Evolutionary conservation across 2,888 invertebrate genomes (phyloP), one percentile per base, ranked within the genome.

Genomic region (Sarcophaga caerulescens): DNA sequence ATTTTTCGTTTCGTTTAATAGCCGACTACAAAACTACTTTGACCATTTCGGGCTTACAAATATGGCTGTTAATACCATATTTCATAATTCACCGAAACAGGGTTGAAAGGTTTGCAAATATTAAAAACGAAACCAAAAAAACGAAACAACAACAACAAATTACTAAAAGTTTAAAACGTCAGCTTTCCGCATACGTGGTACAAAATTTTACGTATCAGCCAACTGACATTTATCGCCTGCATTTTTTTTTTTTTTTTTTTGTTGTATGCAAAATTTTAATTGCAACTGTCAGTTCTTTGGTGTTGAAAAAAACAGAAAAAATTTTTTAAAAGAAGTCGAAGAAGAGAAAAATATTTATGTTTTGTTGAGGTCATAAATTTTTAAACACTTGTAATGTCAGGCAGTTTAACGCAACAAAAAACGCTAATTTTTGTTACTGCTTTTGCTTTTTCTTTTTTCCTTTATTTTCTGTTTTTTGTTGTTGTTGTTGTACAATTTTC

Each of bases 361-460:
- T 75, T 79, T 70, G 79, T 75, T 84, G 75, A 19, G 84, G 70
- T 81, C 85, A 87, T 88, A 88, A 89, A 89, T 89, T 87, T 88
- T 88, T 87, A 87, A 88, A 88, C 89, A 89, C 88, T 89, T 89
- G 88, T 88, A 88, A 88, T 88, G 88, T 88, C 84, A 88, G 88
- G 77, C 87, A 87, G 86, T 78, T 87, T 84, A 87, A 71, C 63
- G 17, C 60, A 84, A 80, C 85, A 84, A 82, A 87, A 78, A 73
- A 57, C 63, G 2, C 35, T 8, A 35, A 35, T 35, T 35, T 35
- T 35, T 35, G 35, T 35, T 35, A 35, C 35, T 35, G 35, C 35
- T 35, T 35, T 35, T 8, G 35, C 35, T 35, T 35, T 35, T 35
- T 35, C 35, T 35, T 35, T 35, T 35, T 25, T 25, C 23, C 23